phyloP scores from a whole-genome alignment of 1,140 invertebrate species.

The Platyura marginata region DNA sequence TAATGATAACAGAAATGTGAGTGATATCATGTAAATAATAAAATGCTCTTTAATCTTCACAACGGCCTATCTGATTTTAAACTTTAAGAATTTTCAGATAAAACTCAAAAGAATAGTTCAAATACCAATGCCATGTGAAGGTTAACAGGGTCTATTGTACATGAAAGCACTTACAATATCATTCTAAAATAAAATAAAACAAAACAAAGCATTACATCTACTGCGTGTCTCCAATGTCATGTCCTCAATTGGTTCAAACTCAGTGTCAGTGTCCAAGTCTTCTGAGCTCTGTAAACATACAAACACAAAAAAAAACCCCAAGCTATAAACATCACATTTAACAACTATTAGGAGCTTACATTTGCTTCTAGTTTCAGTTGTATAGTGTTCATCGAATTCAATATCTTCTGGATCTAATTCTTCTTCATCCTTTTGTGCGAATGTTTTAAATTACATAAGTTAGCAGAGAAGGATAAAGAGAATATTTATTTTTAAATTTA shows the following conservation, averaged over 20 bases:
- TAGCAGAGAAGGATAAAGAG: background rate
- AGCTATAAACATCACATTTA: conserved; percentile 4
- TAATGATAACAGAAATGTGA: too few species aligned
- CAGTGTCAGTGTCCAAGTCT: conserved; percentile 41
- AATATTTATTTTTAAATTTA: background rate
- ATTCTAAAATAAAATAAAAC: background rate
- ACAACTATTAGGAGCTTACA: too few species aligned
- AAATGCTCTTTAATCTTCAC: too few species aligned
- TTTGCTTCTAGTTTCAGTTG: conserved; percentile 65
- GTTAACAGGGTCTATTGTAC: too few species aligned
- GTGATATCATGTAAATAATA: too few species aligned
- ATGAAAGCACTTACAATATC: too few species aligned
- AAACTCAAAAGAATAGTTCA: too few species aligned
- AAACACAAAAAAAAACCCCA: conserved; percentile 8
- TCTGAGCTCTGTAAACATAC: conserved; percentile 32
- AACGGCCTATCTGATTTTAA: too few species aligned
- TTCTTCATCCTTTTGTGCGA: conserved; percentile 56
- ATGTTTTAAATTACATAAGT: background rate
- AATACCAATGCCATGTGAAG: too few species aligned
- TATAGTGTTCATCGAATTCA: conserved; percentile 68
- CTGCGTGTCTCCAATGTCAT: conserved; percentile 40
- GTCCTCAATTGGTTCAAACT: conserved; percentile 43
- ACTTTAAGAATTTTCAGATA: too few species aligned
- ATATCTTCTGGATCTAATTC: conserved; percentile 75
- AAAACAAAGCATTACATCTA: conserved; percentile 30